Evolutionary conservation across 2,113 vertebrate genomes (phyloP).

Genomic region (Scomber colias): DNA sequence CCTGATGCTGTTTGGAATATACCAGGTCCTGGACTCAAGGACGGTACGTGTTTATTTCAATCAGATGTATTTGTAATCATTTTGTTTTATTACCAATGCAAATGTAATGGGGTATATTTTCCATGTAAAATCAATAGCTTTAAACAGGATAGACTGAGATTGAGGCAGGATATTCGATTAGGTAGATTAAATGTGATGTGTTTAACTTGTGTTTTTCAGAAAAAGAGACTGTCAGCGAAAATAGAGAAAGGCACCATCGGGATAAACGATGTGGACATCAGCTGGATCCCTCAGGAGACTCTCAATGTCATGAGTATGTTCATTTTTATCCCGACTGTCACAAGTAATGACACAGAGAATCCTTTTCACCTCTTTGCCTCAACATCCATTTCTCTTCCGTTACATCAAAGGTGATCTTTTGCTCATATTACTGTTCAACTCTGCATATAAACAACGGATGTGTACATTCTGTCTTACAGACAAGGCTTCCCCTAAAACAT

Average conservation of each 20-base stretch:
- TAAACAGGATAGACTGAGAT: background rate
- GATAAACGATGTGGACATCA: constrained; percentile 84
- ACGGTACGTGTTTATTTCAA: constrained; percentile 72
- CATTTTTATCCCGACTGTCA: constrained; percentile 24
- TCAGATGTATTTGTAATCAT: background rate
- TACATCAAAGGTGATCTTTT: background rate
- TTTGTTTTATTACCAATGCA: background rate
- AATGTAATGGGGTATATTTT: background rate
- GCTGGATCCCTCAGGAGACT: constrained; percentile 88
- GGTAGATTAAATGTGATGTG: background rate
- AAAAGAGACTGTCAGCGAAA: constrained; percentile 79
- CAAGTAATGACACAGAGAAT: background rate
- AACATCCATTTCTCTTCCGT: too few species aligned
- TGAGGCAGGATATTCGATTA: background rate
- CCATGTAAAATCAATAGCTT: too few species aligned
- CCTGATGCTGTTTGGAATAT: constrained; percentile 80
- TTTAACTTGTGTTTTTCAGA: constrained; percentile 70
- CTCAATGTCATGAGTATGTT: constrained; percentile 85
- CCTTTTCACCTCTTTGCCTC: too few species aligned
- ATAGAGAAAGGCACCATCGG: constrained; percentile 83
- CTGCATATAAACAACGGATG: constrained; percentile 12
- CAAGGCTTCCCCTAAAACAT: constrained; percentile 83
- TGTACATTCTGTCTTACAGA: constrained; percentile 69
- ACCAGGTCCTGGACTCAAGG: constrained; percentile 83
- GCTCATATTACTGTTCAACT: background rate